Base-by-base conservation (phyloP, 2,113 vertebrate genomes). In the Anguilla japonica region DNA sequence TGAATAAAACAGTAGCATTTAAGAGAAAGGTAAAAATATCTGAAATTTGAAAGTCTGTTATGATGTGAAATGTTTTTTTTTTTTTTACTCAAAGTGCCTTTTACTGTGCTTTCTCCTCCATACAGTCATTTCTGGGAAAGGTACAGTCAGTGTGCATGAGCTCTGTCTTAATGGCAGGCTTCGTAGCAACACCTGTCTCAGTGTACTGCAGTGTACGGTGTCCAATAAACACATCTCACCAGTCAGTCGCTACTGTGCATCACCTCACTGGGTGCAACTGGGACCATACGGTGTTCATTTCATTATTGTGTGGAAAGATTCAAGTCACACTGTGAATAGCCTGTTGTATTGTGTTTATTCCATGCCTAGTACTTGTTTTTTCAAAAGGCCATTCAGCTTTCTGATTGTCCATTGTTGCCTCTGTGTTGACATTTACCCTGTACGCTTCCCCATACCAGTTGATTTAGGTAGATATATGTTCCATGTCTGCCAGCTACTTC, bases 51-150 rank as follows among this genome's bases (percentile, higher is more conserved):
- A 18, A 29, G 29, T n/a, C 57, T 84, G 34, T 71, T 80, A 81
- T 81, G 60, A 79, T 88, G 84, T 86, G 83, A 41, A 84, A 81
- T 6, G 63, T 20, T 60, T 71, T 43, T 46, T 46, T 46, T 46
- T 53, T 71, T 57, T 85, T 41, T 29, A 84, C 80, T 87, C 87
- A 84, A 87, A 83, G 39, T 91, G 20, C n/a, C 93, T 91, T 87
- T 94, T 93, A 81, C 93, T 89, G 57, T 86, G 79, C 85, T 86
- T 16, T 86, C 94, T 83, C 94, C 95, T 94, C 95, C 94, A 95
- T 92, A 95, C 96, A 97, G 97, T 96, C 95, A 92, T 96, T 97
- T 93, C 96, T 97, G 95, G 96, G 96, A 93, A 97, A 97, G 97
- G 96, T 97, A 96, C 96, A 96, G 96, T 96, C 93, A 94, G 96